Conservation (phyloP, 2,797 vertebrate species). For the Orestias chungarensis region DNA sequence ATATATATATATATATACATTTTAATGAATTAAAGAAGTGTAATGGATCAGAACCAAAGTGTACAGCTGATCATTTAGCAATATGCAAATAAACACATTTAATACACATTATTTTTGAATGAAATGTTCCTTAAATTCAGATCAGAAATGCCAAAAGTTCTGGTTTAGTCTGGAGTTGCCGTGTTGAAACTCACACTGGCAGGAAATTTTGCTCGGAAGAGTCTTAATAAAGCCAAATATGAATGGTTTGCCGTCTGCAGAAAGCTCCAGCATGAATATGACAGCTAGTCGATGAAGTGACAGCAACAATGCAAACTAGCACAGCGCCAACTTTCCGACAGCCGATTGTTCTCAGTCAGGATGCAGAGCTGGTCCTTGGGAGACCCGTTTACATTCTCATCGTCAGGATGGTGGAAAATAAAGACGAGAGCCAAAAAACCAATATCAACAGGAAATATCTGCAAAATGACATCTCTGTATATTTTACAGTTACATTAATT, state of each 20-base stretch:
- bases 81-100: background rate
- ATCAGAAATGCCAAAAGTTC: background rate
- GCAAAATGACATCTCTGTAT: background rate
- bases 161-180: background rate
- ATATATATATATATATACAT: background rate
- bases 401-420: background rate
- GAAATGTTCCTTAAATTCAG: background rate
- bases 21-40: background rate
- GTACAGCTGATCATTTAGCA: background rate
- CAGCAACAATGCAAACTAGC: constrained; percentile 52
- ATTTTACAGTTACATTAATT: too few species aligned
- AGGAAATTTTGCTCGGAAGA: background rate
- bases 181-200: background rate
- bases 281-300: constrained; percentile 73
- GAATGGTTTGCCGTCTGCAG: constrained; percentile 38
- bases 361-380: constrained; percentile 10
- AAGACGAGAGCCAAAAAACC: rapidly evolving
- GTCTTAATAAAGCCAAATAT: constrained; percentile 43
- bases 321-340: constrained; percentile 22
- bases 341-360: constrained; percentile 20
- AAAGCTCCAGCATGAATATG: constrained; percentile 58
- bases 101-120: background rate
- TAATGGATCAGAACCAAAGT: background rate
- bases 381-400: background rate
- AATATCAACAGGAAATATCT: background rate